phyloP scores from a whole-genome alignment of 2,113 vertebrate genomes.

The Daphoenositta chrysoptera region DNA sequence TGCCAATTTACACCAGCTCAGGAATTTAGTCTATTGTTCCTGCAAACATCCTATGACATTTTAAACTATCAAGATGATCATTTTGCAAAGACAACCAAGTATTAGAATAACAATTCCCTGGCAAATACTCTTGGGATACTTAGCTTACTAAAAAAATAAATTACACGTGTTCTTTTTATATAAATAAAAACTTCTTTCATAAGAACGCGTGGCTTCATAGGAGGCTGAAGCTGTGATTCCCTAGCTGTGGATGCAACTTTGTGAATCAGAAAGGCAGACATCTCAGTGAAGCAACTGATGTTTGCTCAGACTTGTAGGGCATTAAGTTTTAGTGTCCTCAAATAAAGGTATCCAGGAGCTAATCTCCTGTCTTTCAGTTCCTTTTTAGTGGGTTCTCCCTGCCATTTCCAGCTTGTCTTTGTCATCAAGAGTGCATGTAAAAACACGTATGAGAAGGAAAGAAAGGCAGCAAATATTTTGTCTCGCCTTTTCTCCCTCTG shows the following conservation, averaged over 20 bases:
- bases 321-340: not conserved
- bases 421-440: not conserved
- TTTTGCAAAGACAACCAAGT: slow-evolving; percentile 9
- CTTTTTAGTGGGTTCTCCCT: not conserved
- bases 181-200: slow-evolving; percentile 7
- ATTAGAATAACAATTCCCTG: not conserved
- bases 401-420: not conserved
- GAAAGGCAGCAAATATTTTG: not conserved
- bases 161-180: not conserved
- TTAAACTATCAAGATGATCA: slow-evolving; percentile 26
- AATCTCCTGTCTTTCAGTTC: not conserved
- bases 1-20: slow-evolving; percentile 15
- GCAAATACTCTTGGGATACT: slow-evolving; percentile 3
- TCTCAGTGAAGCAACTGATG: not conserved
- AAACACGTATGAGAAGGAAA: not conserved
- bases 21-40: slow-evolving; percentile 39
- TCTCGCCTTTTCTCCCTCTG: not conserved
- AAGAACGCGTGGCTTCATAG: not conserved
- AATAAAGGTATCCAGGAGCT: not conserved
- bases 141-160: slow-evolving; percentile 9
- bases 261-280: not conserved
- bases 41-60: not conserved
- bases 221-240: not conserved
- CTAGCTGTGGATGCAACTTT: not conserved
- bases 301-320: not conserved